Evolutionary conservation across 2,113 vertebrate species (phyloP).

Genomic region (Piaya cayana): DNA sequence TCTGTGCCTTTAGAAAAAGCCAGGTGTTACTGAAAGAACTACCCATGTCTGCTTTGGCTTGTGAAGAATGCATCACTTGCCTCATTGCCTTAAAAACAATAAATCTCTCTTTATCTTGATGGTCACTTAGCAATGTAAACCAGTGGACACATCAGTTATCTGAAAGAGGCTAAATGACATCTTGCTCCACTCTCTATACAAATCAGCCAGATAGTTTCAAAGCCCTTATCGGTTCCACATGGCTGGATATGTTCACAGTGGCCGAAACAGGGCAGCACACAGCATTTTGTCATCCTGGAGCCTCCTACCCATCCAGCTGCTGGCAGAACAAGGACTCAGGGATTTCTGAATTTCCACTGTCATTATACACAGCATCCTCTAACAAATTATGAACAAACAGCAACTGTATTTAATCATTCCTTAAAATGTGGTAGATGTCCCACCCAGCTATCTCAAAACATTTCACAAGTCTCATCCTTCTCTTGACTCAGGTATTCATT

Average conservation of each 20-base stretch:
- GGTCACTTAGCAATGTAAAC: conserved; percentile 23
- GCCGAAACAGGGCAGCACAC: not conserved
- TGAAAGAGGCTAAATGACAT: not conserved
- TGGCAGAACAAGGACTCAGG: not conserved
- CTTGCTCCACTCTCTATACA: not conserved
- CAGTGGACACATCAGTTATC: not conserved
- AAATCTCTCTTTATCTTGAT: conserved; percentile 33
- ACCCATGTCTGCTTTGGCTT: not conserved
- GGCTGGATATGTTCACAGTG: not conserved
- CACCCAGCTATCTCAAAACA: not conserved
- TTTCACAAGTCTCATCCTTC: not conserved
- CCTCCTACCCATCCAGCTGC: not conserved
- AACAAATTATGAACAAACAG: not conserved
- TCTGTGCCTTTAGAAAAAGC: not conserved
- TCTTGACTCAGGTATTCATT: not conserved
- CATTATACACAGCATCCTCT: not conserved
- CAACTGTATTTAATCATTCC: not conserved
- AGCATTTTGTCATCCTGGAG: not conserved
- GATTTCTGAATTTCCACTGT: not conserved
- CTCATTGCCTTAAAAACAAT: not conserved
- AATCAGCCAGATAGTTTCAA: not conserved
- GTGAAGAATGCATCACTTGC: not conserved
- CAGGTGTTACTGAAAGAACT: not conserved
- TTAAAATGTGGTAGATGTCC: not conserved
- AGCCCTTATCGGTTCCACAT: rapidly evolving